Base-by-base conservation (phyloP, 2,888 invertebrate species). In the Drosophila prolongata region DNA sequence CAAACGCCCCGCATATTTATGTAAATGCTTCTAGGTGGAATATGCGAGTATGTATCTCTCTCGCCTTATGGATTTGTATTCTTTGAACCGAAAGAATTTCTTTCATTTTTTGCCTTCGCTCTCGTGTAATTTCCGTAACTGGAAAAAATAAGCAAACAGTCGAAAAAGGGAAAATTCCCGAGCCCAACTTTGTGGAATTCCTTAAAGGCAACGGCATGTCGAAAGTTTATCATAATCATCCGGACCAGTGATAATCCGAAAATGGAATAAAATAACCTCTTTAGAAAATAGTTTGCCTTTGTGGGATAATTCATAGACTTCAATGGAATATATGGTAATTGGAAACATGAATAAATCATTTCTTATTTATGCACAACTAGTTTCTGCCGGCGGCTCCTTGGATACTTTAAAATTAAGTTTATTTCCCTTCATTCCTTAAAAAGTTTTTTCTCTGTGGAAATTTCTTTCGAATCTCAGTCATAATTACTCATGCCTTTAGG, bases 71-170 rank as follows among this genome's bases (percentile, higher is more conserved):
- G 66, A 66, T 66, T 66, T 66, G 66, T 66, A 53, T 66, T 66
- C 66, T 66, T 66, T 68, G 68, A 68, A 68, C 69, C 47, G 34
- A 68, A 68, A 56, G 68, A 68, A 68, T 68, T 68, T 68, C 67
- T 56, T 68, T 68, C 34, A 68, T 68, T 59, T 69, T 69, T 69
- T 43, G 52, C 52, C 43, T 52, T 38, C 10, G 69, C 38, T 42
- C 37, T 50, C 53, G 49, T 55, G 66, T 49, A 49, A 67, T 66
- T 67, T 67, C 65, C 65, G 53, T 40, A 40, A 16, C 38, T 37
- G 38, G 9, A 59, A 42, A 65, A 62, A 64, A 43, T 19, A 38
- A 43, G 50, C 44, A 24, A 60, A 16, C 11, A 37, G 43, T 30
- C 49, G 19, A 64, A 66, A 66, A 59, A 47, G 11, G 46, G 11